Base-by-base conservation (phyloP, 2,113 vertebrate species). In the Mormyrus lacerda region DNA sequence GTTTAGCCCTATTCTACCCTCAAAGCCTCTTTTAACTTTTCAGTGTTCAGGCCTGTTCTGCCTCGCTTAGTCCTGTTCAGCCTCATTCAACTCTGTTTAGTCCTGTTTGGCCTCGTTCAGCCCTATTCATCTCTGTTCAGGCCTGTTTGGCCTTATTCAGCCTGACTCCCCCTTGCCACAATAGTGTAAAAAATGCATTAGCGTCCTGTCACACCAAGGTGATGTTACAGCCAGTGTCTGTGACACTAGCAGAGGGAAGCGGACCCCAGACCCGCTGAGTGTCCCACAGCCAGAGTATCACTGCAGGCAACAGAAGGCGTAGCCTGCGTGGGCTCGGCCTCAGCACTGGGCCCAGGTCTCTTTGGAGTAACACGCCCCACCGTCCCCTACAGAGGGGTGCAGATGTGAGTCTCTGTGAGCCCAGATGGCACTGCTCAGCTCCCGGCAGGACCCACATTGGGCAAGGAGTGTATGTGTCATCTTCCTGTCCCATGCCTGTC, bases 341-440 rank as follows among this genome's bases (percentile, higher is more conserved):
- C 31, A 21, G 48, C 13, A 2, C 24, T 10, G n/a, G 85, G 85
- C 24, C 45, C 10, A 27, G 85, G 42, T 35, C 44, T 27, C 4
- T 51, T 53, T 86, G n/a, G 45, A 53, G 85, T 47, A 35, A n/a
- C 39, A 86, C 24, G 10, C 45, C 2, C 45, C 47, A 17, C 3
- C 5, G n/a, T 35, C 85, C 85, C 85, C 21, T 86, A 51, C 85
- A n/a, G 85, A 51, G 85, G 47, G 45, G 27, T 86, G 85, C 85
- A 86, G 85, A 86, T 86, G 85, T 86, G 48, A 53, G 47, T 51
- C 27, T 86, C 85, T 53, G 85, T 86, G 45, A 51, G 48, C 24
- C 85, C 85, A 86, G 85, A 86, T 86, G 85, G 85, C 42, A n/a
- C 9, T 47, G 5, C 10, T 47, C 82, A 84, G 82, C 85, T 50